Evolutionary conservation across 2,888 invertebrate genomes (phyloP).

Genomic region (Volucella bombylans): DNA sequence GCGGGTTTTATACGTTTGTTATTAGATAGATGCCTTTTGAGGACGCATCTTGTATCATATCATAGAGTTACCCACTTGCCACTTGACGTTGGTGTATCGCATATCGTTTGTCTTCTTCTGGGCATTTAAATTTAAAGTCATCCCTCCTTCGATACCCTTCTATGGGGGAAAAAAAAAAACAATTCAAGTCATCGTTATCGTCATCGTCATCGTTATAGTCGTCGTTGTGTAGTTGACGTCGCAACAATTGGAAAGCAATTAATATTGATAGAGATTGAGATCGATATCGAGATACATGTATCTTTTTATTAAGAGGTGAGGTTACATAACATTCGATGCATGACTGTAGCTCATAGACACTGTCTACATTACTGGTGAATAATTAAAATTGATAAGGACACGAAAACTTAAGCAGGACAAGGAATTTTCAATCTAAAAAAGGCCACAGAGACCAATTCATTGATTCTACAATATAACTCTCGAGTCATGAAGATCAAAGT

Average conservation of each 20-base stretch:
- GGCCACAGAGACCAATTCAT: too few relatives aligned
- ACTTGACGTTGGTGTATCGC: neutral
- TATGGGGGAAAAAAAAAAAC: conserved; percentile 53
- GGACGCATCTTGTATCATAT: conserved; percentile 27
- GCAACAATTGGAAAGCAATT: conserved; percentile 70
- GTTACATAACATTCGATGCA: conserved; percentile 52
- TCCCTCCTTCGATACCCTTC: conserved; percentile 2
- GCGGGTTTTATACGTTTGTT: conserved; percentile 24
- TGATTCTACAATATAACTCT: too few relatives aligned
- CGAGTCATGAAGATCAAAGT: too few relatives aligned
- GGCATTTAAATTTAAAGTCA: conserved; percentile 64
- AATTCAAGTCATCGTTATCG: neutral
- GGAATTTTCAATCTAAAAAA: too few relatives aligned
- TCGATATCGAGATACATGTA: conserved; percentile 18
- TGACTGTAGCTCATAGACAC: too few relatives aligned
- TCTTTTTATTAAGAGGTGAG: conserved; percentile 37
- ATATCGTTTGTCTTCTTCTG: conserved; percentile 10
- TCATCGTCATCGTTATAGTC: too few relatives aligned
- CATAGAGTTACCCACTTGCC: conserved; percentile 34
- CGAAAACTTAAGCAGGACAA: neutral
- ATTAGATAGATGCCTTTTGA: conserved; percentile 49
- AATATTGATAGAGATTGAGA: conserved; percentile 66
- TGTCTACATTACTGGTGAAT: conserved; percentile 2
- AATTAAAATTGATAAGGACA: conserved; percentile 58
- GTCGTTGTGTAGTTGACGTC: neutral